Conservation (phyloP, 2,888 invertebrate genomes). For the Nemoura dubitans region DNA sequence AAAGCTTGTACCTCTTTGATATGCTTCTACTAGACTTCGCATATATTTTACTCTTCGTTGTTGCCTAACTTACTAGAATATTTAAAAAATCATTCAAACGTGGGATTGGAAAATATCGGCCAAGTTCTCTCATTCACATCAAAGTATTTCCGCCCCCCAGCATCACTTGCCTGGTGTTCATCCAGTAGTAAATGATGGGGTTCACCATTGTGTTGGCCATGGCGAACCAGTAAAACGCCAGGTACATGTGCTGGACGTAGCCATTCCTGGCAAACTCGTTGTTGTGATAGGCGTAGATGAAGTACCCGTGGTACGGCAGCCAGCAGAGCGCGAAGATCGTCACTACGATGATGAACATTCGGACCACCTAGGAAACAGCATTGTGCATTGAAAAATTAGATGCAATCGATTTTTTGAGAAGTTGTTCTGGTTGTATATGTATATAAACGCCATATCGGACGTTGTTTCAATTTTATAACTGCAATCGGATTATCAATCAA, state of each 20-base stretch:
- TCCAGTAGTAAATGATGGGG: slow-evolving; percentile 92
- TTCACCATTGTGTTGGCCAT: slow-evolving; percentile 95
- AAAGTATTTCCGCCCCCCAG: no score
- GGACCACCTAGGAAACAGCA: slow-evolving; percentile 61
- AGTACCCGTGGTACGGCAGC: slow-evolving; percentile 66
- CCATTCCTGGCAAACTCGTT: slow-evolving; percentile 55
- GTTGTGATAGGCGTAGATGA: slow-evolving; percentile 62
- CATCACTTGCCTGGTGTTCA: slow-evolving; percentile 81
- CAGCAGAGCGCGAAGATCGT: slow-evolving; percentile 65
- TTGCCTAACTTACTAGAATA: no score
- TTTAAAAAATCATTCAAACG: no score
- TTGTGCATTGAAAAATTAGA: neutral
- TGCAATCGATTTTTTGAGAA: neutral
- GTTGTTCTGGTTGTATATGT: no score
- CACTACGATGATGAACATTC: slow-evolving; percentile 66
- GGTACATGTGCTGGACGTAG: slow-evolving; percentile 69
- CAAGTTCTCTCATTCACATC: no score
- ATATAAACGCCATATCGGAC: no score
- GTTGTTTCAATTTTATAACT: no score
- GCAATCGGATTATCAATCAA: no score
- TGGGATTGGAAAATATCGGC: no score
- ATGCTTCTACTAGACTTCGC: no score
- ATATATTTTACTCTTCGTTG: no score
- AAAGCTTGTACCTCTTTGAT: no score
- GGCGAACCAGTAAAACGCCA: slow-evolving; percentile 89